Evolutionary conservation across 2,797 vertebrate species (phyloP), one percentile per base, ranked within the genome.

Genomic region (Danio jaintianensis): DNA sequence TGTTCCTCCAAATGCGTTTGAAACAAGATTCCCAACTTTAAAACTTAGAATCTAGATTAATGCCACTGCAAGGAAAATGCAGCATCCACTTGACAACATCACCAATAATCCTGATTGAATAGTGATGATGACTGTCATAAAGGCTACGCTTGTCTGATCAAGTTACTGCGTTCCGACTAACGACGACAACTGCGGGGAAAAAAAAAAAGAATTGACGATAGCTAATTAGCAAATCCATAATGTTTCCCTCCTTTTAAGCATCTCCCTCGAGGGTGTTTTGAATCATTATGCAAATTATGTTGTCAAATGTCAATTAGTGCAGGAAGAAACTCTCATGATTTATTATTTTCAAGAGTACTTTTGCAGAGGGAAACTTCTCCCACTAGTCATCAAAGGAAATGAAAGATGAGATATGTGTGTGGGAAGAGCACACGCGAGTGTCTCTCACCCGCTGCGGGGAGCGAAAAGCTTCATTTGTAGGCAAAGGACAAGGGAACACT

Each of bases 201-300:
- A 29, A 84, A n/a, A 85, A 89, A 88, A 90, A 88, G 81, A 89
- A 90, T 74, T 89, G 89, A 91, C 89, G 85, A 89, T 90, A 86
- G 90, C 90, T 93, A 93, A 93, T 94, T 93, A 93, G 91, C 91
- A 93, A 90, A 93, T 90, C 90, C 93, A 92, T 91, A 92, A 91
- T 91, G 89, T 92, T 91, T 91, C 86, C 88, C 87, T 90, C 88
- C 86, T 91, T 89, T 91, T 89, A 90, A 90, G 91, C 86, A 85
- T 90, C 88, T 92, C 90, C 90, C 92, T 89, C 8, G 88, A 90
- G 92, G 90, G 89, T 90, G 88, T 90, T 92, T 90, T 88, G 88
- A 93, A 93, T 92, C 90, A 91, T 93, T 93, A 93, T 93, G 92
- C 92, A 93, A 93, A 93, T 90, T 61, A 91, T 92, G 90, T 92